Conservation (phyloP, 2,113 vertebrate species). For the Oryzias curvinotus region DNA sequence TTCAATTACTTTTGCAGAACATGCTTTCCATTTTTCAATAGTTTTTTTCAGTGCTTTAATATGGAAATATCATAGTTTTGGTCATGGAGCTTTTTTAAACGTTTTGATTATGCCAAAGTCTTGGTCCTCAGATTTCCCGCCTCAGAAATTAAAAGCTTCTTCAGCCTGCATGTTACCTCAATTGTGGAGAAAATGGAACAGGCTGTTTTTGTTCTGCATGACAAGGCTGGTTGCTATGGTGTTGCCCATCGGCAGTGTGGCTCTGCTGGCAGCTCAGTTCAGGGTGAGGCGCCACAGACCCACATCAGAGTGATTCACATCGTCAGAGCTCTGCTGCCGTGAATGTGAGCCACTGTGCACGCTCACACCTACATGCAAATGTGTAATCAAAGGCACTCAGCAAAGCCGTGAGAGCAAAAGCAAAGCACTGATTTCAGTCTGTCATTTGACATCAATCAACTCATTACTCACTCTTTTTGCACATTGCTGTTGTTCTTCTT, state of each 20-base stretch:
- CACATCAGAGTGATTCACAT: constrained; percentile 75
- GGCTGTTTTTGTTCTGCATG: constrained; percentile 64
- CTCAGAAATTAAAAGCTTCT: too few relatives aligned
- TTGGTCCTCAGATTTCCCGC: too few relatives aligned
- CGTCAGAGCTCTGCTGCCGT: constrained; percentile 73
- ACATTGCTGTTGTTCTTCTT: too few relatives aligned
- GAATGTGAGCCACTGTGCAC: constrained; percentile 57
- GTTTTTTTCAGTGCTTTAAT: too few relatives aligned
- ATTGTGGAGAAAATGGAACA: constrained; percentile 57
- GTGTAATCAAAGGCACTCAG: constrained; percentile 18
- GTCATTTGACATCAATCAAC: background rate
- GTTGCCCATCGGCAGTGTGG: constrained; percentile 65
- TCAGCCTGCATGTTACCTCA: too few relatives aligned
- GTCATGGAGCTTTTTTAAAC: too few relatives aligned
- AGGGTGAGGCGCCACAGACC: constrained; percentile 54
- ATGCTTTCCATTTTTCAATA: too few relatives aligned
- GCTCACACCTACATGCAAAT: constrained; percentile 32
- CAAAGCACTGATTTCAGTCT: constrained; percentile 10
- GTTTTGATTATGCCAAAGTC: too few relatives aligned
- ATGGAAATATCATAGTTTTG: too few relatives aligned
- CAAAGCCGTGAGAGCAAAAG: constrained; percentile 19
- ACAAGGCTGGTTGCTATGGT: constrained; percentile 71
- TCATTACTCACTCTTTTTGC: too few relatives aligned
- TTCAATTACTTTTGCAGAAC: too few relatives aligned
- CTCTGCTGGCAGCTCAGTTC: constrained; percentile 52